phyloP scores from a whole-genome alignment of 2,797 vertebrate species.

The Limosa lapponica region DNA sequence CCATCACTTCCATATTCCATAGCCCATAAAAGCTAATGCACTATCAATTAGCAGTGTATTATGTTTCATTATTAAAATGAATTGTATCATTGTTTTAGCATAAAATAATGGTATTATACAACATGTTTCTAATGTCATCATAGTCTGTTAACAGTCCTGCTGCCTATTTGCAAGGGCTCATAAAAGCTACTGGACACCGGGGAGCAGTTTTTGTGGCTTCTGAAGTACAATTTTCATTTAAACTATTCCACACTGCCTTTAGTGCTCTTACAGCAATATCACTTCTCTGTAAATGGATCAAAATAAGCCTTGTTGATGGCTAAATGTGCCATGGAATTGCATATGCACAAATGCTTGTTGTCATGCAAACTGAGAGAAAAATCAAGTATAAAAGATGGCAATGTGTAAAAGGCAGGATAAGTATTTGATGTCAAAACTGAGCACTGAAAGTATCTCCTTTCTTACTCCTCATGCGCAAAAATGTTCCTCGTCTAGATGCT shows the following conservation, averaged over 20 bases:
- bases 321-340: not conserved
- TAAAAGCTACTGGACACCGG: slow-evolving; percentile 11
- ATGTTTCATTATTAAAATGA: slow-evolving; percentile 51
- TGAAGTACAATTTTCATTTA: slow-evolving; percentile 48
- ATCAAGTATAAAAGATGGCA: not conserved
- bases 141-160: not conserved
- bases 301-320: slow-evolving; percentile 25
- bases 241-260: not conserved
- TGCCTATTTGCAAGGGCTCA: not conserved
- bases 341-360: not conserved
- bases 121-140: not conserved
- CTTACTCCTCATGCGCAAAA: not conserved
- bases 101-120: not conserved
- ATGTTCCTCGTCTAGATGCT: not conserved
- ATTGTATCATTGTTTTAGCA: slow-evolving; percentile 15
- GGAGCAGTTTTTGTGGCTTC: slow-evolving; percentile 14
- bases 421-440: not conserved
- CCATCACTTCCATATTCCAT: not conserved
- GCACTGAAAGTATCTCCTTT: not conserved
- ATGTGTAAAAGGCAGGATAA: not conserved
- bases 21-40: slow-evolving; percentile 10
- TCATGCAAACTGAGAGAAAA: not conserved
- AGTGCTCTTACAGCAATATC: slow-evolving; percentile 2
- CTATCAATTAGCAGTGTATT: slow-evolving; percentile 7
- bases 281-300: slow-evolving; percentile 24